Conservation (phyloP, 2,888 invertebrate genomes). For the Folsomia candida region DNA sequence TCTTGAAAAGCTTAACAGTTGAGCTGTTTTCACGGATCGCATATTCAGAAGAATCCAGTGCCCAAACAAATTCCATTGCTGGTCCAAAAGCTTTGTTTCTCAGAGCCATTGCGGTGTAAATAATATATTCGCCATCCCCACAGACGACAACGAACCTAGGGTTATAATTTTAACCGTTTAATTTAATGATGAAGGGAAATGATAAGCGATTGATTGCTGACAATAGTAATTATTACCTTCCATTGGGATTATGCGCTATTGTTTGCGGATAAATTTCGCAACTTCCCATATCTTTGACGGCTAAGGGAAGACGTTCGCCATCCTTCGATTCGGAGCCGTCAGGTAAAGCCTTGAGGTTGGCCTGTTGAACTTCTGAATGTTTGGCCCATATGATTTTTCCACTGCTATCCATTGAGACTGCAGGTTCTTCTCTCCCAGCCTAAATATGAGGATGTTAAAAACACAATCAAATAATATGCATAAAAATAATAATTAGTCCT, state of each 20-base stretch:
- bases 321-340: constrained; percentile 73
- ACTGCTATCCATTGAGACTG: constrained; percentile 96
- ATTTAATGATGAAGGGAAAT: too few species aligned
- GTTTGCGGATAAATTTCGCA: constrained; percentile 99
- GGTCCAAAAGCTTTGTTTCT: constrained; percentile 98
- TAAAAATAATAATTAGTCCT: not conserved
- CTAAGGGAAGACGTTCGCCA: constrained; percentile 87
- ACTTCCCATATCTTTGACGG: constrained; percentile 97
- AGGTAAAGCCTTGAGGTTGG: constrained; percentile 80
- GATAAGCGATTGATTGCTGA: too few species aligned
- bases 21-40: constrained; percentile 79
- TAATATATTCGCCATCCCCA: constrained; percentile 99
- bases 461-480: not conserved
- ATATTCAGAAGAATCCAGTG: constrained; percentile 86
- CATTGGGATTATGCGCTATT: constrained; percentile 97
- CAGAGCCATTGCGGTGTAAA: constrained; percentile 98
- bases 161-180: too few species aligned
- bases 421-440: constrained; percentile 96
- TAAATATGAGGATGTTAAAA: constrained; percentile 41
- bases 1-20: constrained; percentile 90
- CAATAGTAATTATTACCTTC: constrained; percentile 64
- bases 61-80: constrained; percentile 99
- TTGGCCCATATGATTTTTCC: constrained; percentile 99
- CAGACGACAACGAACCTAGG: constrained; percentile 88
- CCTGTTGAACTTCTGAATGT: constrained; percentile 97